Evolutionary conservation across 2,797 vertebrate species (phyloP).

Genomic region (Cryptoblepharus egeriae): DNA sequence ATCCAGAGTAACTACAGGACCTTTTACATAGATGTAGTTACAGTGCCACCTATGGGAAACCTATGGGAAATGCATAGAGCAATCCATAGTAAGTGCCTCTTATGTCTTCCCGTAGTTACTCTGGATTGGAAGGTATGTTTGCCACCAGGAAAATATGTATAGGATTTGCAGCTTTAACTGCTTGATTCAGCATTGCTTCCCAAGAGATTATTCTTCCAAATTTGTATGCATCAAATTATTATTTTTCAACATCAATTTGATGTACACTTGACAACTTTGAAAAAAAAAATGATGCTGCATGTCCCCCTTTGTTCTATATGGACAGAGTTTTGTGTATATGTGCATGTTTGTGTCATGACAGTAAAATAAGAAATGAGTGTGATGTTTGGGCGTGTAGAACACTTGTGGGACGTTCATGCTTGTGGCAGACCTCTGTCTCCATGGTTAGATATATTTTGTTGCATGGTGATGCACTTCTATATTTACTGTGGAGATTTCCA

Average conservation of each 20-base stretch:
- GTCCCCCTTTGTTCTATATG: background rate
- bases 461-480: background rate
- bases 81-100: no score
- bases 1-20: no score
- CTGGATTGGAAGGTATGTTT: no score
- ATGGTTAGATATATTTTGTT: background rate
- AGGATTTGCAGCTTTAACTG: no score
- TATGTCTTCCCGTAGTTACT: no score
- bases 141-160: no score
- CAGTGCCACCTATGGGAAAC: no score
- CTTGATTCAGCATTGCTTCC: background rate
- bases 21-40: no score
- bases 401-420: background rate
- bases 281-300: background rate
- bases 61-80: no score
- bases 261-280: no score
- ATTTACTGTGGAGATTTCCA: background rate
- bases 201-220: background rate
- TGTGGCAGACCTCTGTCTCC: background rate
- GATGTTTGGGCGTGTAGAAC: background rate
- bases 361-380: background rate
- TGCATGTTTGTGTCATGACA: no score
- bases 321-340: no score
- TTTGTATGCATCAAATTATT: constrained; percentile 1
- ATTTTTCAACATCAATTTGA: background rate